phyloP scores from a whole-genome alignment of 2,888 invertebrate species.

The Xestoiulus laeticollis region DNA sequence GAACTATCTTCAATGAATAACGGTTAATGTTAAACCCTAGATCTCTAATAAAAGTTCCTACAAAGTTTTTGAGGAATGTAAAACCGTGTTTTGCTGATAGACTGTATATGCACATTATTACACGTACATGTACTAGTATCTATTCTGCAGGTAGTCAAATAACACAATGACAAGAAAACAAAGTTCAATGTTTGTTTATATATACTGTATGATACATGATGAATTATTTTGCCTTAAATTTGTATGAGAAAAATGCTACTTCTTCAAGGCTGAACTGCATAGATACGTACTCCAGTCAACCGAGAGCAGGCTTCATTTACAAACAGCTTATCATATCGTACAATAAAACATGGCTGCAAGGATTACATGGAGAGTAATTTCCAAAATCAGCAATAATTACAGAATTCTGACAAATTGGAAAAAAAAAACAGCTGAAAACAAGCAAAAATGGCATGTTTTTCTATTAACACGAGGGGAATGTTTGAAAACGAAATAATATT shows the following conservation, averaged over 20 bases:
- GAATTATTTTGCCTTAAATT: constrained; percentile 34
- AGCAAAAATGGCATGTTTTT: background rate
- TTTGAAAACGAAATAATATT: background rate
- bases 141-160: background rate
- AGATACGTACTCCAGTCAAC: constrained; percentile 24
- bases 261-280: constrained; percentile 37
- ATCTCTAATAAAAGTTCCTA: too few relatives aligned
- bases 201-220: constrained; percentile 1
- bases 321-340: background rate
- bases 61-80: too few relatives aligned
- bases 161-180: background rate
- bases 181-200: constrained; percentile 5
- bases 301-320: constrained; percentile 6
- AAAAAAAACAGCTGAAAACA: background rate
- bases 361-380: background rate
- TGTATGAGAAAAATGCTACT: constrained; percentile 8
- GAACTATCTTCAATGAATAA: too few relatives aligned
- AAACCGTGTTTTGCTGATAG: too few relatives aligned
- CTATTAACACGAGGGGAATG: background rate
- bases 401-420: background rate
- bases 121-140: background rate
- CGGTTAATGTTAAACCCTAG: too few relatives aligned
- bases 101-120: too few relatives aligned
- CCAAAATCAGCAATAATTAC: background rate
- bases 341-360: constrained; percentile 5